Percentiles rank a stretch among this genome's conserved stretches.
Evolutionary conservation across 1,140 invertebrate species (phyloP).

Genomic region (Rhysida immarginata): DNA sequence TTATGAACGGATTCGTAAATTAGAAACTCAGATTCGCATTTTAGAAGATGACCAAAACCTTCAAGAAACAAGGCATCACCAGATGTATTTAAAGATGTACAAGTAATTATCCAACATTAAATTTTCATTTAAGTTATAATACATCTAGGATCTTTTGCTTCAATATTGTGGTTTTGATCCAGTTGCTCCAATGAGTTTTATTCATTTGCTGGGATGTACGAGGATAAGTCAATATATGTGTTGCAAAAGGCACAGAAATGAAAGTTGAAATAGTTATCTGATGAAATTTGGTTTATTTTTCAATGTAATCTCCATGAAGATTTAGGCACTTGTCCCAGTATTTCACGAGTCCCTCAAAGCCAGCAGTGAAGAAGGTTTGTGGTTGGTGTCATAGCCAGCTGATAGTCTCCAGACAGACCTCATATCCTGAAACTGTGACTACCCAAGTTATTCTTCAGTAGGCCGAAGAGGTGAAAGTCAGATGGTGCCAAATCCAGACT

Average conservation of each 20-base stretch:
- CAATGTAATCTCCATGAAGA: no score
- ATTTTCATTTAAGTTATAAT: neutral
- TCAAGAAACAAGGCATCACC: constrained; percentile 55
- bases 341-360: no score
- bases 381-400: no score
- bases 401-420: no score
- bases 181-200: no score
- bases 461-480: no score
- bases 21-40: constrained; percentile 26
- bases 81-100: constrained; percentile 66
- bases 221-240: neutral
- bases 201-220: no score
- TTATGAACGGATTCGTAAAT: constrained; percentile 20
- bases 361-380: no score
- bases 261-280: neutral
- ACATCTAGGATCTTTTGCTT: neutral
- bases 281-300: neutral
- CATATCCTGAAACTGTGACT: no score
- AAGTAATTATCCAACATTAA: constrained; percentile 17
- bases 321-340: no score
- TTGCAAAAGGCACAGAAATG: neutral
- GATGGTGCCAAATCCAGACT: no score
- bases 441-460: no score
- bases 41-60: constrained; percentile 33
- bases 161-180: neutral